phyloP scores from a whole-genome alignment of 2,113 vertebrate genomes.

The Brachypteracias leptosomus region DNA sequence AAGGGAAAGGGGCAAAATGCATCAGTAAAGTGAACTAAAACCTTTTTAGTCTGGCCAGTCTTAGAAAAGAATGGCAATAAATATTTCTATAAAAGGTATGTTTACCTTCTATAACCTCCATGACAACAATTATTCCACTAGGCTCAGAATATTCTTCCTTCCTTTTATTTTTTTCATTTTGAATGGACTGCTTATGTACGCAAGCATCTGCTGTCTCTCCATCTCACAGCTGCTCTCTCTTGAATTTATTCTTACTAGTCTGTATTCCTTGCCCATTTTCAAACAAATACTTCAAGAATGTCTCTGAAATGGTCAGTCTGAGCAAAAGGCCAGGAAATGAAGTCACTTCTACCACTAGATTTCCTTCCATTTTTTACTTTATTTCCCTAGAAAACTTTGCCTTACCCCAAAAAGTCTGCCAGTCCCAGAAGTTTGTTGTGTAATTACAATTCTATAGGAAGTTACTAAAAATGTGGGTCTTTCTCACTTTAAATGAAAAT shows the following conservation, averaged over 20 bases:
- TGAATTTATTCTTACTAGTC: conserved; percentile 24
- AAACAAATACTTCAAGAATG: not conserved
- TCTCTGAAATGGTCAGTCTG: conserved; percentile 23
- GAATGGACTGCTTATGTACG: conserved; percentile 37
- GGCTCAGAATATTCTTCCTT: conserved; percentile 48
- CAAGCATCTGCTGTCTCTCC: conserved; percentile 48
- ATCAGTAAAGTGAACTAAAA: not conserved
- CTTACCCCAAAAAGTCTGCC: not conserved
- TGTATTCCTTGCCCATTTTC: not conserved
- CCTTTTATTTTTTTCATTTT: conserved; percentile 40
- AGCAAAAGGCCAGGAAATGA: conserved; percentile 63
- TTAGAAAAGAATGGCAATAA: not conserved
- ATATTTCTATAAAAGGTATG: conserved; percentile 18
- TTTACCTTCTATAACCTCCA: conserved; percentile 2
- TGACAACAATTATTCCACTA: conserved; percentile 37
- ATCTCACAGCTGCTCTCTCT: conserved; percentile 50
- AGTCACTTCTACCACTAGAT: conserved; percentile 29
- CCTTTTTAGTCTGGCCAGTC: not conserved
- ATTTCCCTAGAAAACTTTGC: conserved; percentile 61
- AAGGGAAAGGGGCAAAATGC: not conserved
- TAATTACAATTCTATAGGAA: not conserved
- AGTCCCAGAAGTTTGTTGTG: not conserved
- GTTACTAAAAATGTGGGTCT: not conserved
- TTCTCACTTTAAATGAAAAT: not conserved
- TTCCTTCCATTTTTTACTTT: conserved; percentile 65